A percentile compares a stretch with the other conserved stretches of the same genome.
Evolutionary conservation across 2,113 vertebrate genomes (phyloP).

Genomic region (Acanthochromis polyacanthus): DNA sequence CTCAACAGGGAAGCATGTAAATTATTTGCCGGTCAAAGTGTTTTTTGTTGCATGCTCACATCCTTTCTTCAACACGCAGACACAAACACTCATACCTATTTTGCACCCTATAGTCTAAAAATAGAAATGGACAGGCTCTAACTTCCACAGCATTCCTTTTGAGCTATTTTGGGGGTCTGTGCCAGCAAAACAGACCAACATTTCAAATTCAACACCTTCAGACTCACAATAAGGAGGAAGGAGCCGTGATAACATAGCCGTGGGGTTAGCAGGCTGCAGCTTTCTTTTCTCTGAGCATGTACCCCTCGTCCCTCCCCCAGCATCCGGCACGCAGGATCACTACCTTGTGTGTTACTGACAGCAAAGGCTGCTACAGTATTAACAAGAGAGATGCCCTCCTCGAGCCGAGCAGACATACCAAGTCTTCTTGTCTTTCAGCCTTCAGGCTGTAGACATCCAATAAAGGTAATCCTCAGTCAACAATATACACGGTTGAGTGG

Average conservation of each 20-base stretch:
- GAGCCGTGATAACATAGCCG: slow-evolving; percentile 34
- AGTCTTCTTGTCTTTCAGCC: slow-evolving; percentile 69
- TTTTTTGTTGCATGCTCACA: slow-evolving; percentile 29
- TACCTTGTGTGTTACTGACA: slow-evolving; percentile 67
- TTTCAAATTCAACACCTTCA: slow-evolving; percentile 65
- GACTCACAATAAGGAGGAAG: slow-evolving; percentile 38
- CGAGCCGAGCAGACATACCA: slow-evolving; percentile 45
- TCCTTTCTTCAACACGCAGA: neutral
- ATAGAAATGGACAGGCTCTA: slow-evolving; percentile 32
- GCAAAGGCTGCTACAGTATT: slow-evolving; percentile 66
- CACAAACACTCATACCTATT: neutral
- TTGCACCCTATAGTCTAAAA: slow-evolving; percentile 32
- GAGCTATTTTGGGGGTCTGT: slow-evolving; percentile 58
- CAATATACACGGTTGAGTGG: slow-evolving; percentile 47
- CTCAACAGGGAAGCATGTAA: slow-evolving; percentile 20
- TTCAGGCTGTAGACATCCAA: slow-evolving; percentile 66
- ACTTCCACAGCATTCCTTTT: slow-evolving; percentile 32
- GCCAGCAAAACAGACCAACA: slow-evolving; percentile 44
- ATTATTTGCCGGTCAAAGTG: slow-evolving; percentile 3
- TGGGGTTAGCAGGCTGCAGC: slow-evolving; percentile 55
- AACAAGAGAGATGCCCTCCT: slow-evolving; percentile 69
- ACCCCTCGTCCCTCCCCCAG: slow-evolving; percentile 45
- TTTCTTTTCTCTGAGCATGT: slow-evolving; percentile 56
- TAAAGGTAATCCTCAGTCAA: slow-evolving; percentile 70
- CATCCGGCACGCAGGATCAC: slow-evolving; percentile 62